phyloP scores from a whole-genome alignment of 2,888 invertebrate species.

The Orthosia gothica region DNA sequence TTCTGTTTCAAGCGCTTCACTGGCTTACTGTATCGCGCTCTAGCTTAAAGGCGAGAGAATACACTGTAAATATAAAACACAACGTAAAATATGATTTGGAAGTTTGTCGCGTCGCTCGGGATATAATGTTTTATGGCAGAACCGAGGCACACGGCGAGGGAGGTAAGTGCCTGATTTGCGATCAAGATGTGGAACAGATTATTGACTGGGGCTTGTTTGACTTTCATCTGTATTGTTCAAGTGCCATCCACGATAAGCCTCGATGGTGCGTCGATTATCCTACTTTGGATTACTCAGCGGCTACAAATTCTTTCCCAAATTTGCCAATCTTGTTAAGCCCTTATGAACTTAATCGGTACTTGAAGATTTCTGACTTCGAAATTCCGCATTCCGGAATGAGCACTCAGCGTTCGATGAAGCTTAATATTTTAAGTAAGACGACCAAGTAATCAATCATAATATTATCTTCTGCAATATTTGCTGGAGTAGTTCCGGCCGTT shows the following conservation, averaged over 20 bases:
- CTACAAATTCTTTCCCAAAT: slow-evolving; percentile 59
- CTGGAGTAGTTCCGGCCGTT: slow-evolving; percentile 16
- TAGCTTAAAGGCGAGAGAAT: slow-evolving; percentile 66
- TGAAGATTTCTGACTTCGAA: slow-evolving; percentile 48
- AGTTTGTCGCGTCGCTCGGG: slow-evolving; percentile 43
- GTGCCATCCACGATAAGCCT: slow-evolving; percentile 58
- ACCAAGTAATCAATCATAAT: slow-evolving; percentile 36
- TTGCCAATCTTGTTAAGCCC: slow-evolving; percentile 62
- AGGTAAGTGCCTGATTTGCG: slow-evolving; percentile 57
- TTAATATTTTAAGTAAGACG: slow-evolving; percentile 40
- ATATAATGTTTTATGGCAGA: slow-evolving; percentile 50
- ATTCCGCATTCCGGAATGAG: slow-evolving; percentile 32
- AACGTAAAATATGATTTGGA: slow-evolving; percentile 58
- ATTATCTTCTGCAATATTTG: slow-evolving; percentile 36
- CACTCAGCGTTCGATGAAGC: slow-evolving; percentile 33
- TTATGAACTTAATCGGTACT: slow-evolving; percentile 64
- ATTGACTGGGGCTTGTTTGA: slow-evolving; percentile 54
- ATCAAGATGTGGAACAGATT: slow-evolving; percentile 51
- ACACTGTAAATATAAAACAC: slow-evolving; percentile 58
- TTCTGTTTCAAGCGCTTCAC: slow-evolving; percentile 75
- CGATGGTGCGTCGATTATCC: slow-evolving; percentile 60
- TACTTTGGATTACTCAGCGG: slow-evolving; percentile 50
- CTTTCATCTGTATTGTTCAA: slow-evolving; percentile 63
- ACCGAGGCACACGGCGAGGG: slow-evolving; percentile 24
- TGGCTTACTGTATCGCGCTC: slow-evolving; percentile 73